Evolutionary conservation across 23 tunicate genomes (phyloP), one percentile per base, ranked within the genome.

Genomic region (Trididemnum miniatum): DNA sequence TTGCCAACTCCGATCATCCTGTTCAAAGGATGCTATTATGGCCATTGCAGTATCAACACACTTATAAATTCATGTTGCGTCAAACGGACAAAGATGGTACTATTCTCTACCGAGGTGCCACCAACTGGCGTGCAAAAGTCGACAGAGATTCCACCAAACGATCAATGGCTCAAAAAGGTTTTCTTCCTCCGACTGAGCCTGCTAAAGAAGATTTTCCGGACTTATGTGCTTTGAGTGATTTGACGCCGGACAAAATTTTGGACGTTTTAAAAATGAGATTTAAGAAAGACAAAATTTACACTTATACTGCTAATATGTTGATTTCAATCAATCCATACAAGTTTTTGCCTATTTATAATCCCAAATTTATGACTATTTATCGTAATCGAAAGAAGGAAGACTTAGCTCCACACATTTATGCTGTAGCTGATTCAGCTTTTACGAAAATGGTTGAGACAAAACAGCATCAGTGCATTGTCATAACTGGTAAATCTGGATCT

Each of bases 401-500:
- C 32, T 74, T 81, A 37, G 83, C 83, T 23, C 92, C 92, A 2
- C 92, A 87, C 29, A 87, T 87, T 38, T 87, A 87, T 75, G 92
- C 92, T n/a, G 62, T 87, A 22, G 92, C 92, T 25, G 92, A 87
- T 65, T 35, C 82, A 28, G 92, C 86, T 2, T 81, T 87, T 36
- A 40, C 78, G n/a, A 81, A 51, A 81, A 87, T 87, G 92, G 83
- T 81, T 59, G 69, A 74, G 37, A n/a, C 76, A 36, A 32, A 73
- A 31, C 60, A 82, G 62, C 64, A 87, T 66, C 92, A 87, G 54
- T 87, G 86, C 62, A 74, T 87, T 50, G 92, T 87, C 20, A 87
- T 87, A 1, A 87, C 92, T 35, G 92, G 92, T 23, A 87, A 87
- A 59, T 87, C 92, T 26, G 92, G 92, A n/a, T 81, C 92, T 18